These are phyloP conservation scores for Amblyopsis hoosieri DNA, from an alignment of 2,797 vertebrate genomes.

Conservation along the genomic window DNA sequence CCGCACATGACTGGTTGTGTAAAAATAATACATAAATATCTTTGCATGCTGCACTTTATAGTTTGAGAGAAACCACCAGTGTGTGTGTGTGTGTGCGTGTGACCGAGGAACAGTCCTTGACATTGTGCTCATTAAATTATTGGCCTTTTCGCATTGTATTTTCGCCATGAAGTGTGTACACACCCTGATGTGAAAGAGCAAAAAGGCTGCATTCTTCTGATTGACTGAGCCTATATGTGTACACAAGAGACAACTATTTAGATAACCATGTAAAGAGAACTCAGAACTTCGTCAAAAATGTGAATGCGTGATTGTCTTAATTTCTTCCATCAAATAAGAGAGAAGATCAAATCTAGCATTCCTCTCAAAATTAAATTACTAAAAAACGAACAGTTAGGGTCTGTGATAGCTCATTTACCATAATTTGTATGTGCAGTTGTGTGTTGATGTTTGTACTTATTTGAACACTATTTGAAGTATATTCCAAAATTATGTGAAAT, in stretches of 20 bases:
- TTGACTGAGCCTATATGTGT: no score
- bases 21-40: constrained; percentile 2
- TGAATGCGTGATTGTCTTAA: constrained; percentile 35
- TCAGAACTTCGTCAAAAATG: neutral
- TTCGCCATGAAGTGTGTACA: no score
- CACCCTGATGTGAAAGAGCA: no score
- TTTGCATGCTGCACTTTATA: no score
- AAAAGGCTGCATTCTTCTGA: no score
- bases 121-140: no score
- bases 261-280: no score
- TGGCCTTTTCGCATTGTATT: no score
- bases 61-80: neutral
- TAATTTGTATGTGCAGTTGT: constrained; percentile 14
- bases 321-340: constrained; percentile 45
- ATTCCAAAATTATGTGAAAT: neutral
- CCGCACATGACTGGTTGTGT: constrained; percentile 14
- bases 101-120: neutral
- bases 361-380: constrained; percentile 53
- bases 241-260: no score
- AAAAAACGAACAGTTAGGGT: neutral
- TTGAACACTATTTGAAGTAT: neutral
- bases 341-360: constrained; percentile 56
- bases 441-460: neutral
- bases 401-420: constrained; percentile 20
- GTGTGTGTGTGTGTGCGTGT: constrained; percentile 6